Base-by-base conservation (phyloP, 2,888 invertebrate species). In the Diogma glabrata region DNA sequence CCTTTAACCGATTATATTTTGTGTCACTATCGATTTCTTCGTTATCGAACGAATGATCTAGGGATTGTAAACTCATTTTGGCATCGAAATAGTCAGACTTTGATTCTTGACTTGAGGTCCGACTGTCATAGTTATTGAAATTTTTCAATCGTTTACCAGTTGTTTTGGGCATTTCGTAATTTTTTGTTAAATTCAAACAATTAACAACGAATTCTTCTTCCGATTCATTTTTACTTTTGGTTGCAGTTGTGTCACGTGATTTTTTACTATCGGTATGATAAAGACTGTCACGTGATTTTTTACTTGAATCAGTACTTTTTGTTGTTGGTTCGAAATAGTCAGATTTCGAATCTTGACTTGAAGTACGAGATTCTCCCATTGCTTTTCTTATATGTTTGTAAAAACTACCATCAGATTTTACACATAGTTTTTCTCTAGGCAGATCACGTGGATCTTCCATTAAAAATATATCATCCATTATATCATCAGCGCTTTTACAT, bases 381-480 rank as follows among this genome's bases (percentile, higher is more conserved):
- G 75, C 73, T 24, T 78, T 74, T 61, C 80, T 81, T 52, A 82
- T 79, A 60, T 80, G 78, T 60, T 82, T 82, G 60, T 84, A 84
- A 63, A 82, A 84, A 59, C 75, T 79, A 3, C 84, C 84, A 61
- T 84, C 84, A 0, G 84, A 84, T 62, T 83, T 79, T 9, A 84
- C 77, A 10, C 81, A 80, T 10, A 83, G 71, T 55, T 82, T 83
- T 63, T 84, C 84, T 19, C 83, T 74, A 2, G 84, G 84, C 49
- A 84, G 71, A 63, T 82, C 79, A 17, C 83, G 70, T n/a, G 84
- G 84, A 68, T 84, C 84, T 62, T 88, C 88, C 62, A 82, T 77
- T 49, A 82, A 75, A 70, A 87, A 87, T 59, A 87, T 83, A 64
- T 86, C 85, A 51, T 82, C 78, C 61, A 82, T 82, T 55, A 83